These are phyloP conservation scores for Atta cephalotes DNA, from an alignment of 1,140 invertebrate genomes.

Conservation along the genomic window DNA sequence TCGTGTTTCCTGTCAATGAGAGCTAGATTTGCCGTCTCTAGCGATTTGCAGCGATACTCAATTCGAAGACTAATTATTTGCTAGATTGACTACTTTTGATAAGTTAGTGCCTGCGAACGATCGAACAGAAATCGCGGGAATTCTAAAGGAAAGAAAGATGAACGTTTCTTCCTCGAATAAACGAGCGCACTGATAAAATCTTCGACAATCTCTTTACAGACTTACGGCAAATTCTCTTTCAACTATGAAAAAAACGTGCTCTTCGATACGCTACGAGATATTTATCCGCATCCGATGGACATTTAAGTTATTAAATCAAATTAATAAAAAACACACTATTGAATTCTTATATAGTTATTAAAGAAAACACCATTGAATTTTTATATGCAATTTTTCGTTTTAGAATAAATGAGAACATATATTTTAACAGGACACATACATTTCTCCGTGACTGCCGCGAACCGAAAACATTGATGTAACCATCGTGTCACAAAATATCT, in stretches of 20 bases:
- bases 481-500: constrained; percentile 3
- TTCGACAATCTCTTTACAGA: constrained; percentile 46
- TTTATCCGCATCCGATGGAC: constrained; percentile 4
- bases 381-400: background rate
- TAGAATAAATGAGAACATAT: background rate
- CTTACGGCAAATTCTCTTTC: constrained; percentile 56
- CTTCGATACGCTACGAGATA: constrained; percentile 26
- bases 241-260: constrained; percentile 16
- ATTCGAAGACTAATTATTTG: constrained; percentile 56
- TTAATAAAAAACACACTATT: background rate
- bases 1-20: constrained; percentile 38
- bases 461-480: constrained; percentile 5
- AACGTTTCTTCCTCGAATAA: constrained; percentile 59
- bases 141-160: constrained; percentile 58
- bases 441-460: background rate
- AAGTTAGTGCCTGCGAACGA: constrained; percentile 60
- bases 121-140: constrained; percentile 51
- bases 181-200: constrained; percentile 56
- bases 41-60: constrained; percentile 18
- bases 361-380: background rate
- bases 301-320: constrained; percentile 3
- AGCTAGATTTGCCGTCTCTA: constrained; percentile 25
- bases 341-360: background rate
- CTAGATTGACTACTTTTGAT: constrained; percentile 60
- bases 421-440: background rate